Evolutionary conservation across 2,113 vertebrate genomes (phyloP).

Genomic region (Psilopogon haemacephalus): DNA sequence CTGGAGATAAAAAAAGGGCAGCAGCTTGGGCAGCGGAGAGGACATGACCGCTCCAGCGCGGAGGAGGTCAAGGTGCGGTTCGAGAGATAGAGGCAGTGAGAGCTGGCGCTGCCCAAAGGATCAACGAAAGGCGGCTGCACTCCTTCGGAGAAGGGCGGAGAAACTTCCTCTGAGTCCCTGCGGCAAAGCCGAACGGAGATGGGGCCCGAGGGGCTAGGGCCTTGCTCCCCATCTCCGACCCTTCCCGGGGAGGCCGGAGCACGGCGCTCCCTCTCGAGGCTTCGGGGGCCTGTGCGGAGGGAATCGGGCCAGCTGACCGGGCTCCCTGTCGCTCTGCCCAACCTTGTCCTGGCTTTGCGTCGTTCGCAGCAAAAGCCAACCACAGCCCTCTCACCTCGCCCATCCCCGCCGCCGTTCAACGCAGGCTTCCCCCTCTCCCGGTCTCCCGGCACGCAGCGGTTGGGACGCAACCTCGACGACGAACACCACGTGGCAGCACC

Average conservation of each 20-base stretch:
- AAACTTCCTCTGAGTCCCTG: background rate
- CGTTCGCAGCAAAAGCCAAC: background rate
- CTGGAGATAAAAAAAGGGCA: background rate
- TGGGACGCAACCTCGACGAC: background rate
- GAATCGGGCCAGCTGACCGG: background rate
- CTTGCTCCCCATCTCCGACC: background rate
- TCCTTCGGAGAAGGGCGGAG: background rate
- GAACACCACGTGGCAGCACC: background rate
- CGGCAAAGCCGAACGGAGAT: background rate
- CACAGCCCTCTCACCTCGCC: background rate
- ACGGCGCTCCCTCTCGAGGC: background rate
- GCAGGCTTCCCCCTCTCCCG: background rate
- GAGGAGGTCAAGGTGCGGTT: background rate
- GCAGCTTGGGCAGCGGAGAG: background rate
- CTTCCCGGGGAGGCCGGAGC: background rate
- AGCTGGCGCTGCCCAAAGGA: background rate
- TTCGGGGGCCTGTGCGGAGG: background rate
- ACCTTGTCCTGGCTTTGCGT: background rate
- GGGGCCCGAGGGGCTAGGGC: background rate
- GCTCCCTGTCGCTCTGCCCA: background rate
- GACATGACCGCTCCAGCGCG: fast-evolving
- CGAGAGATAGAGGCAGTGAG: background rate
- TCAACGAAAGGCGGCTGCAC: background rate
- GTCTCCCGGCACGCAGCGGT: background rate
- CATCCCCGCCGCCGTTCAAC: background rate